A percentile compares a stretch with the other conserved stretches of the same genome.
phyloP scores from a whole-genome alignment of 1,140 invertebrate genomes.

The Drosophila sulfurigaster region DNA sequence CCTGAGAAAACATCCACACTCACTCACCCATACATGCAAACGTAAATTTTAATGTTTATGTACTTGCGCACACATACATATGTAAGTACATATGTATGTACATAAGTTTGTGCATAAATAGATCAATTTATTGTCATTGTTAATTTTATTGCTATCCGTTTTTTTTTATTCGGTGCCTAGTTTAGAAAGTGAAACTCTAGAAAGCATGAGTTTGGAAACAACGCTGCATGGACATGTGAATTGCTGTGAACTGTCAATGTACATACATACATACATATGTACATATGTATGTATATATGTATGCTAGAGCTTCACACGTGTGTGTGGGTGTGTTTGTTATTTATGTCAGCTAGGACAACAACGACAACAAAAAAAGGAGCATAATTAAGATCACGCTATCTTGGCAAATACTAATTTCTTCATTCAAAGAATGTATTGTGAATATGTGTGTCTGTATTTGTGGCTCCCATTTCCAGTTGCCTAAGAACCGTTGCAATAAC shows the following conservation, averaged over 20 bases:
- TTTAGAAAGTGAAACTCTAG: constrained; percentile 33
- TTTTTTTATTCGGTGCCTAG: constrained; percentile 6
- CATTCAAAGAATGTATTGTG: constrained; percentile 15
- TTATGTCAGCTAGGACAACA: not conserved
- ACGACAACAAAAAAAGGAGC: not conserved
- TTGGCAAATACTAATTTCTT: constrained; percentile 20
- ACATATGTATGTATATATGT: too few relatives aligned
- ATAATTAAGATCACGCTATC: constrained; percentile 16
- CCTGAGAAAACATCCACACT: constrained; percentile 7
- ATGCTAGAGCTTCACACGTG: not conserved
- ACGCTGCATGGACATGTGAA: not conserved
- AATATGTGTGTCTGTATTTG: not conserved
- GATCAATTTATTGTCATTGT: constrained; percentile 25
- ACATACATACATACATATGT: too few relatives aligned
- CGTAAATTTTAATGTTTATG: not conserved
- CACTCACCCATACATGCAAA: not conserved
- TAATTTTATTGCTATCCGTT: constrained; percentile 44
- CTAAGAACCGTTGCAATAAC: constrained; percentile 53
- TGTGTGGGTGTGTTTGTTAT: not conserved
- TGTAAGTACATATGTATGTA: not conserved
- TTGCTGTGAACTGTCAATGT: not conserved
- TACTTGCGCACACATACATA: not conserved
- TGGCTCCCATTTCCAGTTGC: constrained; percentile 39
- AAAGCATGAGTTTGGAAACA: constrained; percentile 15
- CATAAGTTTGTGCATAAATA: constrained; percentile 22